Evolutionary conservation across 2,888 invertebrate genomes (phyloP), one percentile per base, ranked within the genome.

Genomic region (Tanytarsus gracilentus): DNA sequence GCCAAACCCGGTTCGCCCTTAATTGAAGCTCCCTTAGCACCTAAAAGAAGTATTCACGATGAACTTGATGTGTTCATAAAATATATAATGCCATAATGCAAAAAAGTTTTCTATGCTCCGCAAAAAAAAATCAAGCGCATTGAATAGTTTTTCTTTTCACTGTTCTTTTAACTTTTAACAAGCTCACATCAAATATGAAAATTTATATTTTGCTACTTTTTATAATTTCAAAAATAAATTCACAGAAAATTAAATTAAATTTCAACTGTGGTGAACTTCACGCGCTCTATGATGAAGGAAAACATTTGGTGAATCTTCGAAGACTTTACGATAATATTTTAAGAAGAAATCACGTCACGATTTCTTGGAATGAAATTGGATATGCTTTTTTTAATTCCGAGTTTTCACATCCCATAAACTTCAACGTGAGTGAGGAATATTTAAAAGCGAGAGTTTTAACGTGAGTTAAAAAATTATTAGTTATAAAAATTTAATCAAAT

Each of bases 1-100:
- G n/a, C n/a, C n/a, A n/a, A n/a, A 33, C 90, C 90, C 14, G 81
- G 76, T 68, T 87, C 86, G 65, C 91, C 92, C 71, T 85, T 88
- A 14, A 88, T 70, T 62, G 85, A 85, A 1, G 74, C 64, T 21
- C 90, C 91, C 65, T 83, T 81, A 56, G 75, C 77, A 1, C 58
- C 58, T 60, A 14, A 25, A 7, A 27, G 14, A 2, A 5, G 23
- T 7, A 49, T 48, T 4, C 23, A 21, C 8, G 21, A 23, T 16
- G 3, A 48, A 48, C n/a, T n/a, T n/a, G n/a, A n/a, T n/a, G n/a
- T n/a, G n/a, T n/a, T n/a, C n/a, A n/a, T n/a, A n/a, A n/a, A n/a
- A n/a, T n/a, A n/a, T n/a, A n/a, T n/a, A n/a, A n/a, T n/a, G n/a
- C n/a, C n/a, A n/a, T n/a, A n/a, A n/a, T n/a, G n/a, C n/a, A n/a